Evolutionary conservation across 2,888 invertebrate genomes (phyloP).

Genomic region (Rhagophthalmus giganteus): DNA sequence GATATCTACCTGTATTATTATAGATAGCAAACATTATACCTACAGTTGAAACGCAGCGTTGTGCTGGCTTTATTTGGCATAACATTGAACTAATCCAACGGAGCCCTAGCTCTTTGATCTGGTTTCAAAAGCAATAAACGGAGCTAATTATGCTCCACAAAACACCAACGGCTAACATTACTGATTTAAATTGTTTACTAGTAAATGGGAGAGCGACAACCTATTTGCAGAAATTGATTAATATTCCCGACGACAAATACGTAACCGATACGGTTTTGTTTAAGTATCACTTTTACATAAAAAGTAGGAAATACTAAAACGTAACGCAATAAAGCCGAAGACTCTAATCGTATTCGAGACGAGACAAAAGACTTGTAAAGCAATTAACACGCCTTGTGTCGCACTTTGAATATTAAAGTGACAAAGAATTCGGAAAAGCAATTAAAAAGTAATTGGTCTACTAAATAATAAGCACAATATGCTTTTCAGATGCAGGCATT

Average conservation of each 20-base stretch:
- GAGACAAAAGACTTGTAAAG: constrained; percentile 29
- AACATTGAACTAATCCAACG: constrained; percentile 6
- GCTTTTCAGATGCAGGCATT: constrained; percentile 31
- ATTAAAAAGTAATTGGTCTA: constrained; percentile 38
- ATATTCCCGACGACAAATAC: not conserved
- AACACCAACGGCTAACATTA: constrained; percentile 2
- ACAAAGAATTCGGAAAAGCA: constrained; percentile 33
- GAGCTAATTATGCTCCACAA: constrained; percentile 12
- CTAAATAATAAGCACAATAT: constrained; percentile 36
- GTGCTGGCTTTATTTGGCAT: no score
- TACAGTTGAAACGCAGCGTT: no score
- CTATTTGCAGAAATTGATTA: not conserved
- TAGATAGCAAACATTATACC: no score
- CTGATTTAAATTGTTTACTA: not conserved
- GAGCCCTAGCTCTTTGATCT: constrained; percentile 20
- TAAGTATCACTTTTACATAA: constrained; percentile 1
- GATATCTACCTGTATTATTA: no score
- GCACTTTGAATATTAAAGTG: constrained; percentile 31
- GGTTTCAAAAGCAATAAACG: constrained; percentile 8
- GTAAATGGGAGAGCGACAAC: no score
- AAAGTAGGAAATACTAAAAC: constrained; percentile 14
- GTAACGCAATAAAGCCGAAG: constrained; percentile 17
- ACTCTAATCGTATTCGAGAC: constrained; percentile 17
- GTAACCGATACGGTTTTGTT: not conserved
- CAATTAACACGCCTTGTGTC: constrained; percentile 28